Evolutionary conservation across 1,140 invertebrate genomes (phyloP), one percentile per base, ranked within the genome.

Genomic region (Dinoponera quadriceps): DNA sequence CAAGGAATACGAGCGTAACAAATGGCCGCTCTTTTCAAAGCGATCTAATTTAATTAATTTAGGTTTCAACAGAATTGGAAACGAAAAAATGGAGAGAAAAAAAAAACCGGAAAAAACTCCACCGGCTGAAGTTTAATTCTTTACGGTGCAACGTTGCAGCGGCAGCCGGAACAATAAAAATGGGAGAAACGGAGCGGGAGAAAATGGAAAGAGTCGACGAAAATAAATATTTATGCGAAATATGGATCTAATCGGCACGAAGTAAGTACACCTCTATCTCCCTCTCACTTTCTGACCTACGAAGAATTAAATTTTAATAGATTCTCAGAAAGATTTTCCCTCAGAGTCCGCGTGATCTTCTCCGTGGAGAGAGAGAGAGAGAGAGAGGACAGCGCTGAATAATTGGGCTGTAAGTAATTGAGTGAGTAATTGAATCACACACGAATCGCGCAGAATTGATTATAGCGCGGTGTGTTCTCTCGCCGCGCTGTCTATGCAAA

Each of bases 371-470:
- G 65, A 49, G 33, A n/a, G n/a, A n/a, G n/a, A n/a, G n/a, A n/a
- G n/a, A n/a, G 7, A 80, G 65, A 49, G 33, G 38, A 4, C 49
- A 20, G 20, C 75, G 75, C 65, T 71, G 75, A 80, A 80, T 80
- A 80, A 80, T 80, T 71, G 65, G 75, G 75, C 75, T 29, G 65
- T 71, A 80, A 80, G 86, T 88, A 89, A 89, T 89, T 84, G 86
- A 86, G 69, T 80, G 75, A 69, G 51, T 80, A 80, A 80, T 80
- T 80, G 65, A 80, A 80, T 80, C 75, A 80, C 86, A 66, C 84
- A 62, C 84, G 80, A 83, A 83, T 88, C 78, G 78, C 80, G 51
- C 69, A 33, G 51, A 89, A 89, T 89, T 88, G 87, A 89, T 89
- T 89, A 89, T 82, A 49, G 63, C 83, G 62, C 54, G 51, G 71